These are phyloP conservation scores for Passer montanus DNA, from an alignment of 2,113 vertebrate species.

Conservation along the genomic window DNA sequence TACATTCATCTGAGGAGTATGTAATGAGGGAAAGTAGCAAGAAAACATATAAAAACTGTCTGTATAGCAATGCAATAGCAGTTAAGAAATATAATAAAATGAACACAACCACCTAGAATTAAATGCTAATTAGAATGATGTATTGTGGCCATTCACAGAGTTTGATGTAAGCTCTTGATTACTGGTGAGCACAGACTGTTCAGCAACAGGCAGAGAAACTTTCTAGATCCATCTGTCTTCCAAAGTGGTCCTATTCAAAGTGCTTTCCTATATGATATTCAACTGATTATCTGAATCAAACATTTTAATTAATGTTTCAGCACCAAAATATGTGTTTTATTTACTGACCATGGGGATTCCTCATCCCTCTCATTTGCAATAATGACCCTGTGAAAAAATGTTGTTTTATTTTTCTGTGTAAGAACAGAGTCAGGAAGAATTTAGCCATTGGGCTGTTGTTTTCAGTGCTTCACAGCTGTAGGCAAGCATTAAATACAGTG, in stretches of 20 bases:
- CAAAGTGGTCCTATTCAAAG: neutral
- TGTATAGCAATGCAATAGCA: neutral
- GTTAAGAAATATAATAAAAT: conserved; percentile 67
- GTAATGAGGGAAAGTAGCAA: conserved; percentile 57
- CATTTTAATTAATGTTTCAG: neutral
- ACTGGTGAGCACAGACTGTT: neutral
- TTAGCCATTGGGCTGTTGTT: neutral
- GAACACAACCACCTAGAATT: conserved; percentile 37
- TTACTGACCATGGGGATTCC: neutral
- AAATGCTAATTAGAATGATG: conserved; percentile 59
- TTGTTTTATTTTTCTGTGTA: neutral
- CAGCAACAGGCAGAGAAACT: neutral
- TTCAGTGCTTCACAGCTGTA: neutral
- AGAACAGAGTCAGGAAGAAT: neutral
- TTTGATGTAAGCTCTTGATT: conserved; percentile 22
- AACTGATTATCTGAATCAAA: neutral
- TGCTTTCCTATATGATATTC: neutral
- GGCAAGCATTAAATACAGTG: neutral
- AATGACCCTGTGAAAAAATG: neutral
- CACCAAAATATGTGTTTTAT: neutral
- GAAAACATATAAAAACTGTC: conserved; percentile 50
- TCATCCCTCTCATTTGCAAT: neutral
- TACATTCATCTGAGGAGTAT: conserved; percentile 45
- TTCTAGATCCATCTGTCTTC: neutral
- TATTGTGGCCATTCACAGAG: neutral